phyloP scores from a whole-genome alignment of 2,888 invertebrate species.

The Stegana nigrithorax region DNA sequence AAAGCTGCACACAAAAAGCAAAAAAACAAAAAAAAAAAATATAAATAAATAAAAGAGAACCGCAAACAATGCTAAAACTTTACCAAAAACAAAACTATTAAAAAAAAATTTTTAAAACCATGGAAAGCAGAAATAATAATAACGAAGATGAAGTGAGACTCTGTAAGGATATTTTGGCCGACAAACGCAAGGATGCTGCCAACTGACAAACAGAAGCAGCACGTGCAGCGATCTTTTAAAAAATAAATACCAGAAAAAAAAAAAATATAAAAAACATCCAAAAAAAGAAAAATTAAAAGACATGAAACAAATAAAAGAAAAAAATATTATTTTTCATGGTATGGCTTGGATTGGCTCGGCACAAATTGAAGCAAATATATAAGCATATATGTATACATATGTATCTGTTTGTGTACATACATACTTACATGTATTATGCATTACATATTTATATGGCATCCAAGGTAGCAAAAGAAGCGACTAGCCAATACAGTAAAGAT shows the following conservation, averaged over 20 bases:
- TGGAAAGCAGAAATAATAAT: not conserved
- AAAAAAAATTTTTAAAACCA: not conserved
- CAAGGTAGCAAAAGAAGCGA: not conserved
- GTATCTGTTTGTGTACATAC: conserved; percentile 36
- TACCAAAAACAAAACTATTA: conserved; percentile 19
- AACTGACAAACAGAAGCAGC: not conserved
- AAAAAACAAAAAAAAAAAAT: not conserved
- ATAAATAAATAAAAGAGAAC: not conserved
- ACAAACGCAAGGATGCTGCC: not conserved
- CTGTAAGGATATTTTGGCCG: not conserved
- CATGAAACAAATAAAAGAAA: not conserved
- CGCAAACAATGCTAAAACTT: conserved; percentile 22
- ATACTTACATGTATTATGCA: conserved; percentile 25
- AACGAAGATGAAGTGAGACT: not conserved
- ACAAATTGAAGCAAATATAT: not conserved
- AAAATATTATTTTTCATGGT: not conserved
- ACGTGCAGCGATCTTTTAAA: not conserved
- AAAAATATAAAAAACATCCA: not conserved
- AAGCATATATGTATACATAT: not conserved
- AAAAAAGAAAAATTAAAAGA: not conserved
- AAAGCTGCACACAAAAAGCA: too few species aligned
- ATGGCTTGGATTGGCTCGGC: too few species aligned
- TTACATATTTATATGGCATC: not conserved
- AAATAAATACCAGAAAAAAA: not conserved
- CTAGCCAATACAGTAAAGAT: not conserved